A percentile compares a stretch with the other conserved stretches of the same genome.
These are phyloP conservation scores for Mycetomoellerius zeteki DNA, from an alignment of 1,140 invertebrate genomes.

Conservation along the genomic window DNA sequence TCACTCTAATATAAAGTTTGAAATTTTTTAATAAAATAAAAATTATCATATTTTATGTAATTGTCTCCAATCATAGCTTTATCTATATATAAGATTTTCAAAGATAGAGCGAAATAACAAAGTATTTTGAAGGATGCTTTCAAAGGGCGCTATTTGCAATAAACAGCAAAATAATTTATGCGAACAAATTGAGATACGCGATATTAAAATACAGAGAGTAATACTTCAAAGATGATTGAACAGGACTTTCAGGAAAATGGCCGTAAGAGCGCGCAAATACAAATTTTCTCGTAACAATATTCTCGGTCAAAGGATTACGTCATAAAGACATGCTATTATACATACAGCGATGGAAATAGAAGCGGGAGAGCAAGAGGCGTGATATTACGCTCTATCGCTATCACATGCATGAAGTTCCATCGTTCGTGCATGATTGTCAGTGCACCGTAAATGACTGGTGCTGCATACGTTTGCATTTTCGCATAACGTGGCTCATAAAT, in stretches of 20 bases:
- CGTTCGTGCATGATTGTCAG: constrained; percentile 51
- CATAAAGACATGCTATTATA: constrained; percentile 65
- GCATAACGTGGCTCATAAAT: constrained; percentile 64
- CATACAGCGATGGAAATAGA: constrained; percentile 60
- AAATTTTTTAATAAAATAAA: neutral
- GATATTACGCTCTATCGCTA: constrained; percentile 61
- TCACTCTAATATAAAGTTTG: neutral
- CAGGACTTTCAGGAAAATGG: constrained; percentile 59
- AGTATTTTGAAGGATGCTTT: neutral
- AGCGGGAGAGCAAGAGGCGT: constrained; percentile 36
- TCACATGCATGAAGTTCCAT: constrained; percentile 64
- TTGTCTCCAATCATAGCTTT: neutral
- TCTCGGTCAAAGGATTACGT: constrained; percentile 65
- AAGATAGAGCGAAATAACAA: neutral
- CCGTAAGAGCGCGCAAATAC: constrained; percentile 51
- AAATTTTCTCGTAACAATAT: constrained; percentile 64
- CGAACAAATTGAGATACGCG: constrained; percentile 58
- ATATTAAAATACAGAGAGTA: constrained; percentile 63
- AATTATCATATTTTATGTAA: constrained; percentile 6
- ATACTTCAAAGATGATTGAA: constrained; percentile 66
- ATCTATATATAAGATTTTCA: neutral
- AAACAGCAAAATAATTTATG: constrained; percentile 48
- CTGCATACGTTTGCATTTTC: constrained; percentile 68
- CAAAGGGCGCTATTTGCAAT: constrained; percentile 41
- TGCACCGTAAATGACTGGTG: constrained; percentile 57